Evolutionary conservation across 2,797 vertebrate genomes (phyloP).

Genomic region (Acanthopagrus latus): DNA sequence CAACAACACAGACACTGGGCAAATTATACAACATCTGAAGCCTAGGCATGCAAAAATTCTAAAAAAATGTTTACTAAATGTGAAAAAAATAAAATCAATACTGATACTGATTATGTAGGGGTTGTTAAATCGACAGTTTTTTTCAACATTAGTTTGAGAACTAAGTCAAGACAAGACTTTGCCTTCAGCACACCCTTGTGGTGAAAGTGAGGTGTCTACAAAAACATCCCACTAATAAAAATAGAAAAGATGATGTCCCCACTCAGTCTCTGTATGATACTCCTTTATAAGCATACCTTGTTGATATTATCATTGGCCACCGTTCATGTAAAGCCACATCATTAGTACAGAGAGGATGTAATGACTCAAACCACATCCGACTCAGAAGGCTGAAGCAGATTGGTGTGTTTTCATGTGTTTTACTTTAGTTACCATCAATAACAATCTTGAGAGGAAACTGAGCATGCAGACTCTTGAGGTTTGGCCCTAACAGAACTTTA

Average conservation of each 20-base stretch:
- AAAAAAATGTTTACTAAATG: background rate
- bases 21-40: background rate
- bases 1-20: background rate
- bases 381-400: background rate
- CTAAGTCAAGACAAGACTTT: slow-evolving; percentile 11
- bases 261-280: slow-evolving; percentile 6
- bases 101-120: background rate
- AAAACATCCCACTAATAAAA: slow-evolving; percentile 47
- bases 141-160: slow-evolving; percentile 4
- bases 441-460: slow-evolving; percentile 49
- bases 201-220: slow-evolving; percentile 46
- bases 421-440: slow-evolving; percentile 49
- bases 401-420: slow-evolving; percentile 37
- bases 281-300: slow-evolving; percentile 5
- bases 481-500: slow-evolving; percentile 50
- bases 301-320: slow-evolving; percentile 3
- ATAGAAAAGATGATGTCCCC: background rate
- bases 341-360: slow-evolving; percentile 20
- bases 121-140: slow-evolving; percentile 5
- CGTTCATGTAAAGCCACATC: slow-evolving; percentile 26
- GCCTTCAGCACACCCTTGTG: slow-evolving; percentile 79
- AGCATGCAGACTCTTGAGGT: slow-evolving; percentile 46
- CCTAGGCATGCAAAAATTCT: background rate
- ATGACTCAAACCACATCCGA: slow-evolving; percentile 36
- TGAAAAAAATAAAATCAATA: background rate